phyloP scores from a whole-genome alignment of 1,140 invertebrate species.

The Conopomorpha cramerella region DNA sequence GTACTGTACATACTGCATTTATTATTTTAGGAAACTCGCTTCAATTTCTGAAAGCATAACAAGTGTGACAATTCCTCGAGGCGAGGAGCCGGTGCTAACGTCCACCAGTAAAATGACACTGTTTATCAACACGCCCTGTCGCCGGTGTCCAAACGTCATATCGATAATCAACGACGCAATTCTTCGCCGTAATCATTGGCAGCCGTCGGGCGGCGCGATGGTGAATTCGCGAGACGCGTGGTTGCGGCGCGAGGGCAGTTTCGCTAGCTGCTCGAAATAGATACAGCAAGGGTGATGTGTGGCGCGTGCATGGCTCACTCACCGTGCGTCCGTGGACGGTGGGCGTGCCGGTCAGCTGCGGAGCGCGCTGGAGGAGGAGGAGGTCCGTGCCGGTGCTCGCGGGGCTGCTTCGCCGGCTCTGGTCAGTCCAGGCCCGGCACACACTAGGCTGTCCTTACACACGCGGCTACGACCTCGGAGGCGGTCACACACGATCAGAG shows the following conservation, averaged over 20 bases:
- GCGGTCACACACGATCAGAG: constrained; percentile 36
- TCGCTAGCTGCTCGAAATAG: constrained; percentile 50
- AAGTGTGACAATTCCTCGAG: constrained; percentile 19
- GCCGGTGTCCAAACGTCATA: constrained; percentile 12
- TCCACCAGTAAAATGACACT: constrained; percentile 33
- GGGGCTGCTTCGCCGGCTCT: constrained; percentile 4
- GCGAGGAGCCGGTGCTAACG: constrained; percentile 11
- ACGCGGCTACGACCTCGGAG: constrained; percentile 25
- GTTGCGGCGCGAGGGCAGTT: constrained; percentile 16
- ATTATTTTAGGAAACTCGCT: too few relatives aligned
- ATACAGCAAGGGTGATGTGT: constrained; percentile 22
- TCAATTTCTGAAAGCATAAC: constrained; percentile 23
- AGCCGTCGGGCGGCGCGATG: constrained; percentile 18
- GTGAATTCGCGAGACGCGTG: constrained; percentile 13
- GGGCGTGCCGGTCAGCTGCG: constrained; percentile 39
- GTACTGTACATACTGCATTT: too few relatives aligned
- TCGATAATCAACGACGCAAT: constrained; percentile 16
- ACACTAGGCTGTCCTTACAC: too few relatives aligned
- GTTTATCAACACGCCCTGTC: constrained; percentile 38
- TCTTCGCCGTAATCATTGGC: constrained; percentile 17
- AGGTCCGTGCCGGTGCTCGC: constrained; percentile 6
- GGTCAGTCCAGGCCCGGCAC: too few relatives aligned
- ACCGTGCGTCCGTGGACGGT: constrained; percentile 43
- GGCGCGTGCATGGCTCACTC: constrained; percentile 49
- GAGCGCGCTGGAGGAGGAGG: constrained; percentile 16